These are phyloP conservation scores for Mungos mungo DNA, from an alignment of 2,113 vertebrate species.

Conservation along the genomic window DNA sequence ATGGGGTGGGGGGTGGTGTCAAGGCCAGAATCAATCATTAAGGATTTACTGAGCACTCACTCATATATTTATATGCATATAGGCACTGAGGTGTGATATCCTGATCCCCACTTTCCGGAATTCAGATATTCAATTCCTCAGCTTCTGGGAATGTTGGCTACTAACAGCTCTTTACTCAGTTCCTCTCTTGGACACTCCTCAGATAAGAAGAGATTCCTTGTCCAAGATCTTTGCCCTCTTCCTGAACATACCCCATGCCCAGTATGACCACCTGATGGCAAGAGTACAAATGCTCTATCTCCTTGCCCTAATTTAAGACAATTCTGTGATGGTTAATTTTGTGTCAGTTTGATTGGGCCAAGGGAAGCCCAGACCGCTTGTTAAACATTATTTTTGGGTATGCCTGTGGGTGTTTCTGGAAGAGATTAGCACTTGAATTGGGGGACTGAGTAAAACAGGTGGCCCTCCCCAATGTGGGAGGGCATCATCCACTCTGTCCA, in stretches of 20 bases:
- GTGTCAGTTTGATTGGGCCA: neutral
- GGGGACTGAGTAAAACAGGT: neutral
- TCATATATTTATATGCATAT: too few relatives aligned
- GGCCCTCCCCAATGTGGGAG: neutral
- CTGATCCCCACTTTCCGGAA: neutral
- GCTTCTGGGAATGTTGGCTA: neutral
- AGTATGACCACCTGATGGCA: neutral
- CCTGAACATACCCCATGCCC: neutral
- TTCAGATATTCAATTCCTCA: neutral
- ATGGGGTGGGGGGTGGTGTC: neutral
- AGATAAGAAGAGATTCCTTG: neutral
- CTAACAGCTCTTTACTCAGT: neutral
- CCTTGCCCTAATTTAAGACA: neutral
- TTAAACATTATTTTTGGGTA: neutral
- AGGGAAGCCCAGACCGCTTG: neutral
- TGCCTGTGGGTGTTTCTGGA: neutral
- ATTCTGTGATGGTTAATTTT: neutral
- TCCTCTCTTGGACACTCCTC: neutral
- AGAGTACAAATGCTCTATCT: neutral
- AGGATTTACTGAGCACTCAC: neutral
- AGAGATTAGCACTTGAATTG: neutral
- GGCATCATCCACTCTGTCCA: neutral
- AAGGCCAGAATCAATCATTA: neutral
- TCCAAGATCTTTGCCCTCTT: neutral
- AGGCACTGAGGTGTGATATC: neutral